Evolutionary conservation across 1,140 invertebrate species (phyloP).

Genomic region (Bombus picipes): DNA sequence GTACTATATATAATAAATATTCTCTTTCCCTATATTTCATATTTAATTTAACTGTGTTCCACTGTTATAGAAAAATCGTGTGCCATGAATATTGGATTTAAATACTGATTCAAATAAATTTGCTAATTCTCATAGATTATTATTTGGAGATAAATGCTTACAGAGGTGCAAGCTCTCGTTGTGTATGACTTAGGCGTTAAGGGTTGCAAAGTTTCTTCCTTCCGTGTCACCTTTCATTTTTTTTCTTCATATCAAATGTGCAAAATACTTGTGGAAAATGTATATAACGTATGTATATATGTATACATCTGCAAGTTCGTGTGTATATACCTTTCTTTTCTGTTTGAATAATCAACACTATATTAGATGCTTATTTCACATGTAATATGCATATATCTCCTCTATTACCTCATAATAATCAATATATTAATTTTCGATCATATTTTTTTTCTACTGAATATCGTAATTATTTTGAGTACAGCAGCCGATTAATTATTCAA

Average conservation of each 20-base stretch:
- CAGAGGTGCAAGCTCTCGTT: constrained; percentile 68
- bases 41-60: not conserved
- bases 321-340: constrained; percentile 64
- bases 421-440: constrained; percentile 81
- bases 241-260: constrained; percentile 79
- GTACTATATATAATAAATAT: not conserved
- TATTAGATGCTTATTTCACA: constrained; percentile 74
- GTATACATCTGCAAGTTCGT: constrained; percentile 62
- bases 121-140: not conserved
- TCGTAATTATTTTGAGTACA: constrained; percentile 79
- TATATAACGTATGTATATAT: constrained; percentile 72
- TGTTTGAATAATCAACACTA: constrained; percentile 77
- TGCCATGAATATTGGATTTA: not conserved
- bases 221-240: constrained; percentile 59
- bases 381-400: constrained; percentile 71
- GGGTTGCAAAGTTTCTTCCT: constrained; percentile 66
- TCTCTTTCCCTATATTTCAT: not conserved
- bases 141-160: constrained; percentile 67
- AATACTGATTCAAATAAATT: constrained; percentile 8
- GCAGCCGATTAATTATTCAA: constrained; percentile 72
- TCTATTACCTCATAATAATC: constrained; percentile 71
- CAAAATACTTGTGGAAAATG: constrained; percentile 82
- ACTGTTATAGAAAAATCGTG: not conserved
- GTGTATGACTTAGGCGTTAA: constrained; percentile 66
- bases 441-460: constrained; percentile 75